These are phyloP conservation scores for Amblyjoppa fuscipennis DNA, from an alignment of 2,888 invertebrate genomes.

Conservation along the genomic window DNA sequence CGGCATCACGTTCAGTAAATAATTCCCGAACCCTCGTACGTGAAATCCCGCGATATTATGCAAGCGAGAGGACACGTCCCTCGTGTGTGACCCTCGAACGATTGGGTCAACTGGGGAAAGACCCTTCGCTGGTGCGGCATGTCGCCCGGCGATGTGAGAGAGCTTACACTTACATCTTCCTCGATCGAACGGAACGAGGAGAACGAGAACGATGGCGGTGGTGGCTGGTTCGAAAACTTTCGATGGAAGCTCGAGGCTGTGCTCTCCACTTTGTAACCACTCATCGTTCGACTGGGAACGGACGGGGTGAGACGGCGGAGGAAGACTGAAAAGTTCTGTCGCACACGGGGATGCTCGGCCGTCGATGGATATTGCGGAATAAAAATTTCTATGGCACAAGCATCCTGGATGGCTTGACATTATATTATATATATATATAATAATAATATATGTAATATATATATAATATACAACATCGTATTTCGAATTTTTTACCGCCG, in stretches of 20 bases:
- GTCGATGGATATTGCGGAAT: slow-evolving; percentile 70
- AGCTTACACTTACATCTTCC: slow-evolving; percentile 66
- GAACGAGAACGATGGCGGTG: slow-evolving; percentile 28
- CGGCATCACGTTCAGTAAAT: slow-evolving; percentile 47
- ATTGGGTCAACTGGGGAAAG: slow-evolving; percentile 63
- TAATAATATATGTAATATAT: background rate
- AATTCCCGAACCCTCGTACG: slow-evolving; percentile 30
- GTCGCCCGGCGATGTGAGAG: slow-evolving; percentile 53
- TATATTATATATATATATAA: background rate
- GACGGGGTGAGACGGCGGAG: slow-evolving; percentile 16
- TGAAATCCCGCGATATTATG: slow-evolving; percentile 39
- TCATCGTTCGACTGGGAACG: slow-evolving; percentile 62
- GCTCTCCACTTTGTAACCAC: slow-evolving; percentile 69
- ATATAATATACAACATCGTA: background rate
- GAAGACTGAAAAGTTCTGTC: slow-evolving; percentile 60
- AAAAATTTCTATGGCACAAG: slow-evolving; percentile 59
- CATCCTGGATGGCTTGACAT: slow-evolving; percentile 4
- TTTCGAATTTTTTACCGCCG: slow-evolving; percentile 28
- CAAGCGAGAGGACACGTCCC: slow-evolving; percentile 37
- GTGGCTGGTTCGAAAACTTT: slow-evolving; percentile 66
- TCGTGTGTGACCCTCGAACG: slow-evolving; percentile 44
- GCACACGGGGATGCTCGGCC: slow-evolving; percentile 32
- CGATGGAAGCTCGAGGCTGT: slow-evolving; percentile 67
- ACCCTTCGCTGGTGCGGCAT: slow-evolving; percentile 50
- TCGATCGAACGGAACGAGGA: slow-evolving; percentile 40